Conservation (phyloP, 2,797 vertebrate species). For the Scomberomorus guttatus region DNA sequence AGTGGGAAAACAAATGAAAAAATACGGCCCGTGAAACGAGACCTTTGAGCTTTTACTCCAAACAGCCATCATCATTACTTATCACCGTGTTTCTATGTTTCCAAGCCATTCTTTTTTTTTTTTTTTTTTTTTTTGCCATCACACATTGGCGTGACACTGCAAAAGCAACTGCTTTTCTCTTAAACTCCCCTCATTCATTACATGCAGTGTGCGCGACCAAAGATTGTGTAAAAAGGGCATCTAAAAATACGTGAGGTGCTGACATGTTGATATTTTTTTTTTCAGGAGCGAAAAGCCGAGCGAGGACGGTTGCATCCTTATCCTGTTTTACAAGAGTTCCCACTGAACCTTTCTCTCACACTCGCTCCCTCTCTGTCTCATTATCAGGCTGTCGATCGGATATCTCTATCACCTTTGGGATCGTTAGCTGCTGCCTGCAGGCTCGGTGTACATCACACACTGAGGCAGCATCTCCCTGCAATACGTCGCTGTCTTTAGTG, state of each 20-base stretch:
- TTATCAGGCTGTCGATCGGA: conserved; percentile 75
- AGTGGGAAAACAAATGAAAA: conserved; percentile 68
- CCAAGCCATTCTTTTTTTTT: background rate
- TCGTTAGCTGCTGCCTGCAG: conserved; percentile 68
- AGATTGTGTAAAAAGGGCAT: conserved; percentile 72
- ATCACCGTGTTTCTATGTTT: conserved; percentile 50
- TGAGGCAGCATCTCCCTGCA: conserved; percentile 41
- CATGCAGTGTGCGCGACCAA: conserved; percentile 42
- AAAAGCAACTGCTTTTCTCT: conserved; percentile 41
- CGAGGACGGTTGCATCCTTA: conserved; percentile 64
- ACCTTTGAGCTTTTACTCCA: conserved; percentile 61
- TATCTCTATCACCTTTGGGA: conserved; percentile 75
- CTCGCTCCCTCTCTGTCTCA: conserved; percentile 71
- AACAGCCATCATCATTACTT: conserved; percentile 55
- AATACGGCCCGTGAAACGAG: conserved; percentile 66
- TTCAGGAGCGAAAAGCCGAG: conserved; percentile 72
- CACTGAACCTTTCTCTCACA: conserved; percentile 63
- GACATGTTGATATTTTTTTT: conserved; percentile 69
- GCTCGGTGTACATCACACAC: conserved; percentile 44
- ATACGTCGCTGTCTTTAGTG: conserved; percentile 28
- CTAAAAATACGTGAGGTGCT: conserved; percentile 76
- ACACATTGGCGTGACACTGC: conserved; percentile 35
- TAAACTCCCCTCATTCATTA: conserved; percentile 47
- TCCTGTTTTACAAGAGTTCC: conserved; percentile 69
- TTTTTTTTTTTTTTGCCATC: background rate